These are phyloP conservation scores for Hepsetus odoe DNA, from an alignment of 2,113 vertebrate species.

Conservation along the genomic window DNA sequence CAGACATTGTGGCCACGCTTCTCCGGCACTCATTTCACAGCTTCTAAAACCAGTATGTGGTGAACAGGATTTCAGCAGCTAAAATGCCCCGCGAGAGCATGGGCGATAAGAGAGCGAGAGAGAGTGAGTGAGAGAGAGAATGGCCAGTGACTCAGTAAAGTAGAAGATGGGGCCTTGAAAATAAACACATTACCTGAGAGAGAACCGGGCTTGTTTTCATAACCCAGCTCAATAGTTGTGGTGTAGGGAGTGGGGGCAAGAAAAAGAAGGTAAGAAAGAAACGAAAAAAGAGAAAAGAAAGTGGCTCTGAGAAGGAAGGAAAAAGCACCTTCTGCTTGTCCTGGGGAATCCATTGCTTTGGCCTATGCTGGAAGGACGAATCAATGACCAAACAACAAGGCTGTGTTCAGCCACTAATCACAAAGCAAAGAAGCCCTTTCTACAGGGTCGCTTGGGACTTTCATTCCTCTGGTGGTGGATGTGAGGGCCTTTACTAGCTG, in stretches of 20 bases:
- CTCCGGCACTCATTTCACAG: slow-evolving; percentile 80
- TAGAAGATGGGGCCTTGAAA: slow-evolving; percentile 75
- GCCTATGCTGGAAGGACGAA: slow-evolving; percentile 57
- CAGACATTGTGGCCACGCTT: slow-evolving; percentile 82
- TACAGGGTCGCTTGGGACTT: slow-evolving; percentile 54
- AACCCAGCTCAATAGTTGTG: slow-evolving; percentile 58
- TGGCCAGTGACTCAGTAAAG: slow-evolving; percentile 69
- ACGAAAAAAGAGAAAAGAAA: slow-evolving; percentile 10
- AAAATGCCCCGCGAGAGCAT: slow-evolving; percentile 78
- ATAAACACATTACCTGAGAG: slow-evolving; percentile 80
- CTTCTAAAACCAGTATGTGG: slow-evolving; percentile 82
- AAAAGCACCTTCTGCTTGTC: slow-evolving; percentile 30
- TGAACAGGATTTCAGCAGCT: slow-evolving; percentile 82
- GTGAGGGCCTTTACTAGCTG: slow-evolving; percentile 60
- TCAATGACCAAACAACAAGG: slow-evolving; percentile 61
- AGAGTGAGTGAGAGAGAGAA: slow-evolving; percentile 13
- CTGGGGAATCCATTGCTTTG: slow-evolving; percentile 41
- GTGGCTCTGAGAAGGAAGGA: neutral
- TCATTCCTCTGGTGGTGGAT: slow-evolving; percentile 55
- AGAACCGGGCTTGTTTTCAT: slow-evolving; percentile 71
- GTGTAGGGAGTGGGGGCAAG: slow-evolving; percentile 30
- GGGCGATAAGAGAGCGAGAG: slow-evolving; percentile 79
- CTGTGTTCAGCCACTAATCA: slow-evolving; percentile 47
- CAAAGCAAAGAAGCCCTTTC: slow-evolving; percentile 61
- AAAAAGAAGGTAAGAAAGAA: neutral